These are phyloP conservation scores for Notothenia rossii DNA, from an alignment of 2,113 vertebrate genomes.

Conservation along the genomic window DNA sequence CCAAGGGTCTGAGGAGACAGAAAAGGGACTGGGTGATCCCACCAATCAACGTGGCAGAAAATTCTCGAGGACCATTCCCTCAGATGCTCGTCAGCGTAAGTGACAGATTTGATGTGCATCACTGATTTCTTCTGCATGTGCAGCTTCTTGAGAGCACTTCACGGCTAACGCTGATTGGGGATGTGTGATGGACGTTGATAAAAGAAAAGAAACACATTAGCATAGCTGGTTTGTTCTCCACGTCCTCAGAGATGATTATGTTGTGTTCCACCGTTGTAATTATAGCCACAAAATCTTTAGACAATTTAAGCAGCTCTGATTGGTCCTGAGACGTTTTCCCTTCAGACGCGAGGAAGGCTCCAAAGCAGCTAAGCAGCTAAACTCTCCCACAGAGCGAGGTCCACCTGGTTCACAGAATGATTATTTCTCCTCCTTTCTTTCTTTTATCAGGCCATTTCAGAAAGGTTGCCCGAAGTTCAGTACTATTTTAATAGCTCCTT, in stretches of 20 bases:
- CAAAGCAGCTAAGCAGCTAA: slow-evolving; percentile 43
- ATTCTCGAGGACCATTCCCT: slow-evolving; percentile 95
- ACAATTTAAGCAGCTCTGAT: slow-evolving; percentile 55
- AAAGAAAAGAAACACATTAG: slow-evolving; percentile 60
- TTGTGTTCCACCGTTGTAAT: slow-evolving; percentile 66
- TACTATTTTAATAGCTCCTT: slow-evolving; percentile 45
- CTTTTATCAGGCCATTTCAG: slow-evolving; percentile 52
- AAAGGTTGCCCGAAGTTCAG: slow-evolving; percentile 57
- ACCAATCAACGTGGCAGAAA: slow-evolving; percentile 96
- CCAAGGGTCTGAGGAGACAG: slow-evolving; percentile 87
- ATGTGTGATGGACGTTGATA: slow-evolving; percentile 47
- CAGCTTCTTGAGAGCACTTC: slow-evolving; percentile 52
- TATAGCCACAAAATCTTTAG: slow-evolving; percentile 50
- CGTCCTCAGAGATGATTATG: slow-evolving; percentile 61
- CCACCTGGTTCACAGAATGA: slow-evolving; percentile 38
- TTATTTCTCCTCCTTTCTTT: slow-evolving; percentile 53
- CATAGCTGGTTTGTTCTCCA: slow-evolving; percentile 62
- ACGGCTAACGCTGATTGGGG: slow-evolving; percentile 49
- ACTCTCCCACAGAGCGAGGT: slow-evolving; percentile 29
- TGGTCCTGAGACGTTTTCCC: slow-evolving; percentile 54
- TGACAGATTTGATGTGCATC: slow-evolving; percentile 55
- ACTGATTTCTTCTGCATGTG: slow-evolving; percentile 54
- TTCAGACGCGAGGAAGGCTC: slow-evolving; percentile 26
- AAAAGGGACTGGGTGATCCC: slow-evolving; percentile 99
- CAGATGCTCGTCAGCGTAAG: slow-evolving; percentile 97